Evolutionary conservation across 2,797 vertebrate genomes (phyloP), one percentile per base, ranked within the genome.

Genomic region (Mallotus villosus): DNA sequence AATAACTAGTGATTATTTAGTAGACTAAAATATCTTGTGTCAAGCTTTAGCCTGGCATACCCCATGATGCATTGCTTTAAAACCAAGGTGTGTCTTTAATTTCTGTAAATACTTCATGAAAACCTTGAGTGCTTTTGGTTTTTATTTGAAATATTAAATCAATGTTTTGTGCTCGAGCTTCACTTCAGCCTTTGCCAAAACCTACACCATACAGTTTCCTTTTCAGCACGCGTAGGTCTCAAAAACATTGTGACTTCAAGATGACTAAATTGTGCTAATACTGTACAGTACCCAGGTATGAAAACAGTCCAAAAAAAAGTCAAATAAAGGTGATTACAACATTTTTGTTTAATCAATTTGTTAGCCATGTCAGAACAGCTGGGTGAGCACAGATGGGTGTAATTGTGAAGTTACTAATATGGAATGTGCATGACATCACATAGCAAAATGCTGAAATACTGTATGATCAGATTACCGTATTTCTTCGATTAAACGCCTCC

Each of bases 51-150:
- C 37, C n/a, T 66, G 24, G 76, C 81, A 75, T 72, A 84, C 81
- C 78, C 77, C 84, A 84, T 79, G 77, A 77, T 85, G 79, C 74
- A 75, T 88, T 89, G 85, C 80, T 89, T 85, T 84, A 74, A 83
- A 78, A 71, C 74, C 68, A 68, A 74, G 60, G 71, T 80, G 73
- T 87, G 80, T 84, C 79, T 77, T 59, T 65, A 68, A 79, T 80
- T 78, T 32, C 69, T 88, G 83, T 86, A 86, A 84, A 86, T 83
- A 85, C 78, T 81, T 69, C 29, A 82, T 83, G 60, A 72, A 82
- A 85, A 76, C 60, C 65, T 78, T 81, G 61, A 72, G 53, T 41
- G 58, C 79, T 80, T 82, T 79, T 73, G 63, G 75, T 32, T 87
- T 84, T 65, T 74, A 37, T 75, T 82, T 80, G 25, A 73, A 80